phyloP scores from a whole-genome alignment of 1,140 invertebrate species.

The Belonocnema kinseyi region DNA sequence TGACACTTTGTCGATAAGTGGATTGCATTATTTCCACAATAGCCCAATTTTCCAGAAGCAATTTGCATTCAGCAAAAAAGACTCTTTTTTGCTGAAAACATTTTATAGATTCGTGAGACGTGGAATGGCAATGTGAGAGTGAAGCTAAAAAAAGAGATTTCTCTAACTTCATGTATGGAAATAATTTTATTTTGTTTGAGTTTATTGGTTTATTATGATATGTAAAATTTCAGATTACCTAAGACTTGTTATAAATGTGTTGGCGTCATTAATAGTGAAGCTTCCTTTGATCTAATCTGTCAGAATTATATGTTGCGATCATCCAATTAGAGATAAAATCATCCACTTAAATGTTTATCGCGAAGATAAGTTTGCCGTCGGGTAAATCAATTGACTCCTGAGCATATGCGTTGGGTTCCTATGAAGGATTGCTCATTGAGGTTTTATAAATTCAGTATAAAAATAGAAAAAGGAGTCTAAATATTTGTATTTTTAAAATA shows the following conservation, averaged over 20 bases:
- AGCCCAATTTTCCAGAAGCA: no score
- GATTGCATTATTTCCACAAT: no score
- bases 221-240: constrained; percentile 14
- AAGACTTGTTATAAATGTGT: constrained; percentile 26
- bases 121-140: no score
- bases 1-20: no score
- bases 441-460: neutral
- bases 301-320: constrained; percentile 29
- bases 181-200: constrained; percentile 1
- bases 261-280: constrained; percentile 9
- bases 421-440: neutral
- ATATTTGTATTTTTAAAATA: no score
- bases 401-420: neutral
- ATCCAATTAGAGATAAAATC: constrained; percentile 29
- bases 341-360: constrained; percentile 31
- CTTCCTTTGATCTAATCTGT: constrained; percentile 29
- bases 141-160: no score
- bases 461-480: neutral
- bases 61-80: no score
- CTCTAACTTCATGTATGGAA: neutral
- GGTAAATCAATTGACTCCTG: constrained; percentile 23
- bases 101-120: no score
- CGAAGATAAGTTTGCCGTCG: constrained; percentile 25
- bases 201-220: neutral
- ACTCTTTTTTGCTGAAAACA: no score